A percentile compares a stretch with the other conserved stretches of the same genome.
These are phyloP conservation scores for Arrhamphus sclerolepis DNA, from an alignment of 2,797 vertebrate species.

Conservation along the genomic window DNA sequence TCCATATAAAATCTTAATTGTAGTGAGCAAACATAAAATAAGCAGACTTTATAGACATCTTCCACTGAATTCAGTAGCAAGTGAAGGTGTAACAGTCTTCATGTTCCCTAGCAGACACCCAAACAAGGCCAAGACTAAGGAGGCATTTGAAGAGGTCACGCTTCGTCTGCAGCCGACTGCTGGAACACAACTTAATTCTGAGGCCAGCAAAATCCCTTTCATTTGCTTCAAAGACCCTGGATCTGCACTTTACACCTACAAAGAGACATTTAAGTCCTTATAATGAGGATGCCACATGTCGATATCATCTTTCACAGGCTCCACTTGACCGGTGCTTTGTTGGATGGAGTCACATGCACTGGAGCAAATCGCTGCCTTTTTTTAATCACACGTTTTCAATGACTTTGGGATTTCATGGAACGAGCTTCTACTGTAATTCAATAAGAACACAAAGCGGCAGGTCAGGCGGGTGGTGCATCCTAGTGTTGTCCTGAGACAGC, in stretches of 20 bases:
- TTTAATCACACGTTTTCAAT: slow-evolving; percentile 75
- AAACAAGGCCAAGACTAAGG: slow-evolving; percentile 34
- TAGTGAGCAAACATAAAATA: not conserved
- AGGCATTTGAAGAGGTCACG: slow-evolving; percentile 40
- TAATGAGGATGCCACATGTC: slow-evolving; percentile 64
- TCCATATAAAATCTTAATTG: no score
- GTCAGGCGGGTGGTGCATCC: slow-evolving; percentile 37
- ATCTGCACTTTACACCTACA: slow-evolving; percentile 52
- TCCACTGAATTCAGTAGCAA: slow-evolving; percentile 13
- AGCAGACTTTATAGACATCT: not conserved
- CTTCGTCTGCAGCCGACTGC: slow-evolving; percentile 42
- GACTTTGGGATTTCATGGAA: slow-evolving; percentile 56
- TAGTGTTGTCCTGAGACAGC: slow-evolving; percentile 67
- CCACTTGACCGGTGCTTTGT: slow-evolving; percentile 47
- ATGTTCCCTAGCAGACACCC: slow-evolving; percentile 33
- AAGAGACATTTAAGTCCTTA: slow-evolving; percentile 51
- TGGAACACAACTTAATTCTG: slow-evolving; percentile 59
- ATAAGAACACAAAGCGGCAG: slow-evolving; percentile 68
- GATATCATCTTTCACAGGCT: slow-evolving; percentile 68
- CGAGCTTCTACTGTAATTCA: slow-evolving; percentile 73
- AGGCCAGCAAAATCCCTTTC: slow-evolving; percentile 44
- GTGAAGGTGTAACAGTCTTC: not conserved
- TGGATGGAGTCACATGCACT: slow-evolving; percentile 61
- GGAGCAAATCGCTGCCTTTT: slow-evolving; percentile 53
- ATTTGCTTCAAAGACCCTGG: slow-evolving; percentile 23